Evolutionary conservation across 2,888 invertebrate genomes (phyloP).

Genomic region (Lochmaea capreae): DNA sequence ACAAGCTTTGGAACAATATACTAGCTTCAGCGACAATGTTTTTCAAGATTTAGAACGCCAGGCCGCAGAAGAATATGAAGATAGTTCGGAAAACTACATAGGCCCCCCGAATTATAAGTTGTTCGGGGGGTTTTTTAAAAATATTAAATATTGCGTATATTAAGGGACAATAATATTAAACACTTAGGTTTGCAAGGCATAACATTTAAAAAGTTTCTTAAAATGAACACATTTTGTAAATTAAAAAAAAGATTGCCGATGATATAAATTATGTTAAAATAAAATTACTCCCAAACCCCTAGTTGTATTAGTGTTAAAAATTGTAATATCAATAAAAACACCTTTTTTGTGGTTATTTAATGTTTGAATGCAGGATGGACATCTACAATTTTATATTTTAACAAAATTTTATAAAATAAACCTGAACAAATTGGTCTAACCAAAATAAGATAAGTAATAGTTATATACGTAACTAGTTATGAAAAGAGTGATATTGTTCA

Average conservation of each 20-base stretch:
- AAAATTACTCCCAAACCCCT: too few species aligned
- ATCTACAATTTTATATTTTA: too few species aligned
- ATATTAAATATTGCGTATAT: background rate
- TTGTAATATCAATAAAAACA: too few species aligned
- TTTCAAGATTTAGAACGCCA: slow-evolving; percentile 74
- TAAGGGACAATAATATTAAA: background rate
- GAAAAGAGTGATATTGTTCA: too few species aligned
- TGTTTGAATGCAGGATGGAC: too few species aligned
- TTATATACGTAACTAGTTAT: too few species aligned
- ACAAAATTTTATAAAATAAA: too few species aligned
- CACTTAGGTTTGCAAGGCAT: background rate
- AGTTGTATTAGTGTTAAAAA: background rate
- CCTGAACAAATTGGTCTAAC: too few species aligned
- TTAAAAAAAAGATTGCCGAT: background rate
- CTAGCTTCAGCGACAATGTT: slow-evolving; percentile 68
- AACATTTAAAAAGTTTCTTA: background rate
- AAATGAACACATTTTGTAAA: background rate
- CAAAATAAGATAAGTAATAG: too few species aligned
- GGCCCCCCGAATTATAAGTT: slow-evolving; percentile 51
- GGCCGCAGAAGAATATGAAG: slow-evolving; percentile 74
- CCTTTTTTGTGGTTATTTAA: too few species aligned
- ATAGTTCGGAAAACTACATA: slow-evolving; percentile 56
- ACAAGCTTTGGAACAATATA: slow-evolving; percentile 72
- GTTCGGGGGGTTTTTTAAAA: background rate
- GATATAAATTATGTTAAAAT: background rate